Evolutionary conservation across 2,797 vertebrate species (phyloP).

Genomic region (Dryobates pubescens): DNA sequence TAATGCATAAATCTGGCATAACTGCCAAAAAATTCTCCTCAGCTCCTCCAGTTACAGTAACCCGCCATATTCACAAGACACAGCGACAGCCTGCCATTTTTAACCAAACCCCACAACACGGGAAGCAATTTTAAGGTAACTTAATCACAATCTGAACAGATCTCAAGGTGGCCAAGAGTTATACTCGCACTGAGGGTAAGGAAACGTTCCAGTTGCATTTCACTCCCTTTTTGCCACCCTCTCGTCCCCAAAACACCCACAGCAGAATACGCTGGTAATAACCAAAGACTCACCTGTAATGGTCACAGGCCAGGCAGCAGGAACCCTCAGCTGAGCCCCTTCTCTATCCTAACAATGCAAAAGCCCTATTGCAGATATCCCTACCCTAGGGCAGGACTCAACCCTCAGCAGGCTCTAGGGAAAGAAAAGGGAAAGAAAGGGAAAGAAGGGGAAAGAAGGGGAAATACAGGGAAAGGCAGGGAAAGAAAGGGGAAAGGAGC

Average conservation of each 20-base stretch:
- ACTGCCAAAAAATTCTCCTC: slow-evolving; percentile 66
- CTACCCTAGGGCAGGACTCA: slow-evolving; percentile 61
- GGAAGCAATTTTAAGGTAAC: not conserved
- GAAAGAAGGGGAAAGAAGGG: not conserved
- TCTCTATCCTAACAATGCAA: slow-evolving; percentile 88
- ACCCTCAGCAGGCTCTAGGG: not conserved
- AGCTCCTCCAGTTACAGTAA: slow-evolving; percentile 65
- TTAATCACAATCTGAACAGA: not conserved
- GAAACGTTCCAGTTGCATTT: not conserved
- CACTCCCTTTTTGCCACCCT: not conserved
- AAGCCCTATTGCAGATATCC: slow-evolving; percentile 87
- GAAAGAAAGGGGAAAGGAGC: slow-evolving; percentile 34
- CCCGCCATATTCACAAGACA: slow-evolving; percentile 75
- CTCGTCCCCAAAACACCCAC: slow-evolving; percentile 10
- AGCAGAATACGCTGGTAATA: not conserved
- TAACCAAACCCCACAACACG: slow-evolving; percentile 38
- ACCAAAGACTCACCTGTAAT: slow-evolving; percentile 88
- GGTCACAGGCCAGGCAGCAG: slow-evolving; percentile 85
- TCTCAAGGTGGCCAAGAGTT: not conserved
- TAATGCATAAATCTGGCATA: slow-evolving; percentile 50
- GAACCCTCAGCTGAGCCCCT: slow-evolving; percentile 77
- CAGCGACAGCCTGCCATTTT: slow-evolving; percentile 66
- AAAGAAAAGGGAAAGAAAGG: slow-evolving; percentile 16
- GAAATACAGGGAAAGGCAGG: not conserved
- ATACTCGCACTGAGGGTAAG: not conserved